phyloP scores from a whole-genome alignment of 1,140 invertebrate genomes.

The Atta texana region DNA sequence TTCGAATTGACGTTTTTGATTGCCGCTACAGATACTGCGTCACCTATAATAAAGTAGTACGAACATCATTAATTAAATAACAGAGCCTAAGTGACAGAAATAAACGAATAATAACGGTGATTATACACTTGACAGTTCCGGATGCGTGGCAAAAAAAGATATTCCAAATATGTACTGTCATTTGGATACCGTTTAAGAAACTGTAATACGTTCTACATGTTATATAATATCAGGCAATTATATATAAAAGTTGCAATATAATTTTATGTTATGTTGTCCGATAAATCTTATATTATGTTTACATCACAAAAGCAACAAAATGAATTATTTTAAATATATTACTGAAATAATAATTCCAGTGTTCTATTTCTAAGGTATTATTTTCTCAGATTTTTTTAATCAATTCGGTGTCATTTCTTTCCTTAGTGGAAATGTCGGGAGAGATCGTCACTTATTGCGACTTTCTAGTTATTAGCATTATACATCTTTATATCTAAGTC shows the following conservation, averaged over 20 bases:
- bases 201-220: slow-evolving; percentile 10
- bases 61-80: slow-evolving; percentile 30
- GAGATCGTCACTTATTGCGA: slow-evolving; percentile 24
- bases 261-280: not conserved
- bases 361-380: slow-evolving; percentile 16
- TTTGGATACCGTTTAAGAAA: slow-evolving; percentile 19
- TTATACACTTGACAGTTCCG: slow-evolving; percentile 3
- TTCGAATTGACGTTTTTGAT: slow-evolving; percentile 18
- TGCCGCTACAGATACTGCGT: not conserved
- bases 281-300: slow-evolving; percentile 17
- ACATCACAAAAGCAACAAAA: too few relatives aligned
- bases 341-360: not conserved
- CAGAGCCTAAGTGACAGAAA: slow-evolving; percentile 9
- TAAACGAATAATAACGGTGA: slow-evolving; percentile 41
- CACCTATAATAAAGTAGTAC: slow-evolving; percentile 11
- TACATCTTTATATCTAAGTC: slow-evolving; percentile 1
- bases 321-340: not conserved
- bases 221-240: slow-evolving; percentile 13
- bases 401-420: slow-evolving; percentile 20
- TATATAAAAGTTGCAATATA: slow-evolving; percentile 1
- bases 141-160: not conserved
- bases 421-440: not conserved
- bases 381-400: slow-evolving; percentile 13
- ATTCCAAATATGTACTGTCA: slow-evolving; percentile 25
- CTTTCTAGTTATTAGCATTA: slow-evolving; percentile 46